A percentile compares a stretch with the other conserved stretches of the same genome.
phyloP scores from a whole-genome alignment of 2,113 vertebrate genomes.

The Galbula dea region DNA sequence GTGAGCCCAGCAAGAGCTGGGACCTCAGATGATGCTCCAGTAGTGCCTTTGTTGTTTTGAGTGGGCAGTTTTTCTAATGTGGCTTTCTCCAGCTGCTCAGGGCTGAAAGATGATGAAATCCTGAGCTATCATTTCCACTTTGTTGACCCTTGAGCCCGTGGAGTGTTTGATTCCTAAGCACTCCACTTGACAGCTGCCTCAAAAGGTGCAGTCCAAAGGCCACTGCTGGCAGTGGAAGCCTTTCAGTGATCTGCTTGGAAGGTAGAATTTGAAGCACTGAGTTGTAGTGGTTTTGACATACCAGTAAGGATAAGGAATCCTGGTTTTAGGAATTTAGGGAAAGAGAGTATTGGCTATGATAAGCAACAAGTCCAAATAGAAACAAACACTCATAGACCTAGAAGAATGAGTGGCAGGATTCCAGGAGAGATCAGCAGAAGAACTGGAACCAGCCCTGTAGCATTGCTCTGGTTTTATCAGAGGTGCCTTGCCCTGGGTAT shows the following conservation, averaged over 20 bases:
- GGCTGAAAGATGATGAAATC: neutral
- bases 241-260: neutral
- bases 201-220: neutral
- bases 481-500: no score
- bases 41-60: neutral
- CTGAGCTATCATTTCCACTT: neutral
- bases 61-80: neutral
- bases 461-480: no score
- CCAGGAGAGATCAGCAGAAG: neutral
- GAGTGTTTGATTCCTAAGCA: neutral
- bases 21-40: neutral
- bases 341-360: neutral
- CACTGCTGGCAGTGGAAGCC: neutral
- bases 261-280: fast-evolving
- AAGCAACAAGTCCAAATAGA: neutral
- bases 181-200: neutral
- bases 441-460: no score
- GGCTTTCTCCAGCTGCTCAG: neutral
- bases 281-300: neutral
- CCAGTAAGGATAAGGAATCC: neutral
- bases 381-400: fast-evolving
- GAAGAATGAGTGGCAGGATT: neutral
- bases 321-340: neutral
- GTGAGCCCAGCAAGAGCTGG: neutral
- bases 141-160: neutral